phyloP scores from a whole-genome alignment of 1,140 invertebrate genomes.

The Babylonia areolata region DNA sequence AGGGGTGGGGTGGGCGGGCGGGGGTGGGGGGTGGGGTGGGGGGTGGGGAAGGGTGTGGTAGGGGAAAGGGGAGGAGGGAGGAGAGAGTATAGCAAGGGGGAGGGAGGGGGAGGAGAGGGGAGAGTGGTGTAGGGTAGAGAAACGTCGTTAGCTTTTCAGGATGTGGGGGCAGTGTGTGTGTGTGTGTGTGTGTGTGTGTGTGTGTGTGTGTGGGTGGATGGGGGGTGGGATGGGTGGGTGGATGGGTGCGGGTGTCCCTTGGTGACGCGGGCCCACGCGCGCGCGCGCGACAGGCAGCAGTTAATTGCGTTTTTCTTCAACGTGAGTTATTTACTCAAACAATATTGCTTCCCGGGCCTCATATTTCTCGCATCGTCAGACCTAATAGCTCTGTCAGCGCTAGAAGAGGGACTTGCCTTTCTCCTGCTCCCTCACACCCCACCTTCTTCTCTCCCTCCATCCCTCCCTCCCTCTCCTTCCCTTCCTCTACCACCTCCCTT shows the following conservation, averaged over 20 bases:
- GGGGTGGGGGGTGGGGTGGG: too few species aligned
- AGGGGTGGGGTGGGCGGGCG: too few species aligned
- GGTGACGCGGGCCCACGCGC: too few species aligned
- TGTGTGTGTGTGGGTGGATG: too few species aligned
- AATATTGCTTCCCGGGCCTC: conserved; percentile 43
- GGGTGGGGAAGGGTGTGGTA: too few species aligned
- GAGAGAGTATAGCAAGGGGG: background rate
- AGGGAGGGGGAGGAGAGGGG: background rate
- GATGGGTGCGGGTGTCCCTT: too few species aligned
- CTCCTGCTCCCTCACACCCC: background rate
- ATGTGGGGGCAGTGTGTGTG: background rate
- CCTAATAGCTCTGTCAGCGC: conserved; percentile 43
- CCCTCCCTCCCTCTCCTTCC: background rate
- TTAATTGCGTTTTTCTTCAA: conserved; percentile 41
- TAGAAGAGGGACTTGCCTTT: background rate
- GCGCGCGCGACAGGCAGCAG: conserved; percentile 31
- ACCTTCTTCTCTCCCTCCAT: background rate
- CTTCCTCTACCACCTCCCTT: background rate
- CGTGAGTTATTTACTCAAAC: conserved; percentile 44
- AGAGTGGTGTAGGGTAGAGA: background rate
- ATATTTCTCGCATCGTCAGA: conserved; percentile 43
- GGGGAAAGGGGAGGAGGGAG: too few species aligned
- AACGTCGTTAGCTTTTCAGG: conserved; percentile 22
- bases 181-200: too few species aligned
- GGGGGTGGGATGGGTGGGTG: background rate